A percentile compares a stretch with the other conserved stretches of the same genome.
phyloP scores from a whole-genome alignment of 1,140 invertebrate species.

The Danaus plexippus region DNA sequence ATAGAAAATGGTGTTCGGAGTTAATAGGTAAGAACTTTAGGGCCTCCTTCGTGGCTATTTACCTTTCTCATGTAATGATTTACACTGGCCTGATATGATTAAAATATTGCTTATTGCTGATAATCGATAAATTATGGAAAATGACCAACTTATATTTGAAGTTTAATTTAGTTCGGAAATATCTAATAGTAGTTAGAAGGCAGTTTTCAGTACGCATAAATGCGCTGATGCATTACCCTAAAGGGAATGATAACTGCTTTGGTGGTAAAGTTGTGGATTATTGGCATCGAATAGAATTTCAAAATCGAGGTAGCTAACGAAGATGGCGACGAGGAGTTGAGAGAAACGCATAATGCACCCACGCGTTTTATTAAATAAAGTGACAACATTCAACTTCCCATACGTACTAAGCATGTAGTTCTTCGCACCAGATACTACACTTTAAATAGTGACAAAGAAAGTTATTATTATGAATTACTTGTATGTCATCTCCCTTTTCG shows the following conservation, averaged over 20 bases:
- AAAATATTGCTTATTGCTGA: slow-evolving; percentile 27
- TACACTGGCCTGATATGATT: slow-evolving; percentile 27
- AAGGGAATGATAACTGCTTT: slow-evolving; percentile 16
- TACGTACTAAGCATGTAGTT: slow-evolving; percentile 24
- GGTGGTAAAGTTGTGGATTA: slow-evolving; percentile 18
- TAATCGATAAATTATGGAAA: slow-evolving; percentile 3
- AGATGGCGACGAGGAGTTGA: slow-evolving; percentile 22
- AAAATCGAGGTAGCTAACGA: slow-evolving; percentile 28
- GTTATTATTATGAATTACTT: slow-evolving; percentile 6
- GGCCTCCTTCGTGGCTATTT: slow-evolving; percentile 22
- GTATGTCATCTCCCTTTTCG: slow-evolving; percentile 10
- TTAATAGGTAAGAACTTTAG: slow-evolving; percentile 24
- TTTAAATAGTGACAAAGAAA: slow-evolving; percentile 23
- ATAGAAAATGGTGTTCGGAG: slow-evolving; percentile 20
- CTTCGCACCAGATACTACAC: slow-evolving; percentile 27
- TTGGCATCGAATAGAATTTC: slow-evolving; percentile 22
- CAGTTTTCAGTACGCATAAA: slow-evolving; percentile 28
- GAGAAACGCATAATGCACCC: slow-evolving; percentile 12
- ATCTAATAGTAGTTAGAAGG: slow-evolving; percentile 20
- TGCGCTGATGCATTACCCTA: slow-evolving; percentile 18
- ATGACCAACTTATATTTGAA: slow-evolving; percentile 10
- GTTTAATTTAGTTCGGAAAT: slow-evolving; percentile 18
- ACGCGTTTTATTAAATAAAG: slow-evolving; percentile 16
- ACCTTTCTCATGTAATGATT: slow-evolving; percentile 27
- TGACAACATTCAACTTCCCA: slow-evolving; percentile 29